Conservation (phyloP, 1,140 invertebrate genomes). For the Brachionus plicatilis region DNA sequence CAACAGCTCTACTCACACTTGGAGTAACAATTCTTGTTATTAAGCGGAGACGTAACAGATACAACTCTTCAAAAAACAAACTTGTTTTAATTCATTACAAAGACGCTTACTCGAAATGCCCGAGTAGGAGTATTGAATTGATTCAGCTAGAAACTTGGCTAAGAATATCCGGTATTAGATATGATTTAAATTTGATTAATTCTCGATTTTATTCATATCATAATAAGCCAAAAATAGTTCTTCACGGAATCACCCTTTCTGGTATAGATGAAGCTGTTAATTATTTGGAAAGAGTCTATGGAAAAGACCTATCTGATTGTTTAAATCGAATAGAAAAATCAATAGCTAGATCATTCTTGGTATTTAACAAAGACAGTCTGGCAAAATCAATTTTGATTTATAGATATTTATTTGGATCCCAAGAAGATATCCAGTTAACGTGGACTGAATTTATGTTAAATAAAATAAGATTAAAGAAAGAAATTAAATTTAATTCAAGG, state of each 20-base stretch:
- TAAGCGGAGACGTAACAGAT: background rate
- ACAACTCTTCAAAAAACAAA: background rate
- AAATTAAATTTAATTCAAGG: background rate
- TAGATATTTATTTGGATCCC: background rate
- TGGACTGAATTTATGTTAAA: background rate
- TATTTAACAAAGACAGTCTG: background rate
- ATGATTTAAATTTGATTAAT: background rate
- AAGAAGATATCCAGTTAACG: background rate
- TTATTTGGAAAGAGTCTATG: background rate
- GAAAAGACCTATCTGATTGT: background rate
- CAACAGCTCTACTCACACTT: background rate
- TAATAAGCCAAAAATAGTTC: background rate
- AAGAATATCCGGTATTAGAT: background rate
- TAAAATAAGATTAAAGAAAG: background rate
- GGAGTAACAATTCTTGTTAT: background rate
- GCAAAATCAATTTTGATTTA: background rate
- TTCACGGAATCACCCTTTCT: background rate
- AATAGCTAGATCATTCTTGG: background rate
- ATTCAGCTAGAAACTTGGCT: background rate
- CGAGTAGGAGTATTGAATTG: background rate
- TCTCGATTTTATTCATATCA: background rate
- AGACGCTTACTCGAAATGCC: background rate
- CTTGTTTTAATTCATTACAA: background rate
- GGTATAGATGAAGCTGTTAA: background rate
- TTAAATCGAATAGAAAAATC: conserved; percentile 13